A percentile compares a stretch with the other conserved stretches of the same genome.
phyloP scores from a whole-genome alignment of 1,140 invertebrate species.

The Forficula auricularia region DNA sequence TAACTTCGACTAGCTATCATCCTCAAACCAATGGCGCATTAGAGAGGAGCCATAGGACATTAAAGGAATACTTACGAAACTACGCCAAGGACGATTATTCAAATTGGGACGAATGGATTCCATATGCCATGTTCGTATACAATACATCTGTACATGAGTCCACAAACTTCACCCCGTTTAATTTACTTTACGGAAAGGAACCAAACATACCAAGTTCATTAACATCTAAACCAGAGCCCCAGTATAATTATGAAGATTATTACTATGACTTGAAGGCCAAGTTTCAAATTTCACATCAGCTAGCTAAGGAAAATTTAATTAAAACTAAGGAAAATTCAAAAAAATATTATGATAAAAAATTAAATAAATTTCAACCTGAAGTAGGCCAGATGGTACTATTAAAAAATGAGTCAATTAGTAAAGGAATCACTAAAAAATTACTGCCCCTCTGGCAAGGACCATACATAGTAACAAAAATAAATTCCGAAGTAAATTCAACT shows the following conservation, averaged over 20 bases:
- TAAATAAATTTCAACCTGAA: too few relatives aligned
- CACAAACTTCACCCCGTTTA: slow-evolving; percentile 2
- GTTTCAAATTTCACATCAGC: not conserved
- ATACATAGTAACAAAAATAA: too few relatives aligned
- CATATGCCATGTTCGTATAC: slow-evolving; percentile 3
- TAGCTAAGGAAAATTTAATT: not conserved
- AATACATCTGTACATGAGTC: slow-evolving; percentile 6
- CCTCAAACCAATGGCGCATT: slow-evolving; percentile 22
- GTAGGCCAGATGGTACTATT: too few relatives aligned
- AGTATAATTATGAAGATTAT: slow-evolving; percentile 6
- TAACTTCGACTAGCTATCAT: slow-evolving; percentile 18
- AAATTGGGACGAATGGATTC: slow-evolving; percentile 18
- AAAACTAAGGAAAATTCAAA: not conserved
- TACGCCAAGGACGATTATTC: slow-evolving; percentile 15
- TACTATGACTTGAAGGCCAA: not conserved
- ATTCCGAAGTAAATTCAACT: too few relatives aligned
- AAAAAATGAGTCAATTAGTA: too few relatives aligned
- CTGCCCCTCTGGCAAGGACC: too few relatives aligned
- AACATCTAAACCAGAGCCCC: not conserved
- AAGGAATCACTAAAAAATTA: too few relatives aligned
- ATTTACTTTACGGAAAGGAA: slow-evolving; percentile 5
- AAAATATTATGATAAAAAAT: slow-evolving; percentile 4
- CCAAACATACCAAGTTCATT: slow-evolving; percentile 4
- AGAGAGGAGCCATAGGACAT: slow-evolving; percentile 19
- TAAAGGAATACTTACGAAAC: slow-evolving; percentile 21